Evolutionary conservation across 2,888 invertebrate species (phyloP), one percentile per base, ranked within the genome.

Genomic region (Agonopterix subpropinquella): DNA sequence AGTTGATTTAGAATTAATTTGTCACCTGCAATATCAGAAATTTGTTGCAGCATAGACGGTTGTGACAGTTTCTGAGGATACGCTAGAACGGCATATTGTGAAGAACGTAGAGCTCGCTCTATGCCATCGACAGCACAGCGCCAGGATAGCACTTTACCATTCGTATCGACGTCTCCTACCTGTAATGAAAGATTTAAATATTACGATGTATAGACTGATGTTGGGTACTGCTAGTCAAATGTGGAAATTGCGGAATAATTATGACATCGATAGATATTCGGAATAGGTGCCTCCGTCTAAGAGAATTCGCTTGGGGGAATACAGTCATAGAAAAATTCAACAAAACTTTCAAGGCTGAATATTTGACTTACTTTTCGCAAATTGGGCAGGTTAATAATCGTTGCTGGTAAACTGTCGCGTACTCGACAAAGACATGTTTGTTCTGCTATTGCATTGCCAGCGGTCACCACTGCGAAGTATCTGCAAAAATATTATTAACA

Each of bases 391-490:
- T 45, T 41, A 8, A 70, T 28, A 10, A 53, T 11, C 28, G 61
- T 64, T 3, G 59, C 65, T 43, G 69, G 60, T 11, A 66, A 45
- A 11, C 56, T 47, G 39, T 61, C 54, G 41, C 48, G 53, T 1
- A 37, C 48, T 47, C 67, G 59, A 8, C 58, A 44, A 8, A 53
- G 13, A 45, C 62, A 67, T 1, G 53, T 53, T 8, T 58, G 8
- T 43, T 60, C 52, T 15, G 65, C 67, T 15, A 59, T 42, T 11
- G 43, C 47, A 18, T 49, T 41, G 9, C 55, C 46, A 3, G 44
- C 45, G 35, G 51, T 56, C 4, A 60, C 48, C 0, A 64, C 57
- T 13, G 54, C 54, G 47, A 69, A 69, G 35, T 67, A 59, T 49
- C 67, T 62, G 49, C 45, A 52, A 59, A 36, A 45, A n/a, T n/a